Conservation (phyloP, 2,888 invertebrate genomes). For the Oegoconia quadripuncta region DNA sequence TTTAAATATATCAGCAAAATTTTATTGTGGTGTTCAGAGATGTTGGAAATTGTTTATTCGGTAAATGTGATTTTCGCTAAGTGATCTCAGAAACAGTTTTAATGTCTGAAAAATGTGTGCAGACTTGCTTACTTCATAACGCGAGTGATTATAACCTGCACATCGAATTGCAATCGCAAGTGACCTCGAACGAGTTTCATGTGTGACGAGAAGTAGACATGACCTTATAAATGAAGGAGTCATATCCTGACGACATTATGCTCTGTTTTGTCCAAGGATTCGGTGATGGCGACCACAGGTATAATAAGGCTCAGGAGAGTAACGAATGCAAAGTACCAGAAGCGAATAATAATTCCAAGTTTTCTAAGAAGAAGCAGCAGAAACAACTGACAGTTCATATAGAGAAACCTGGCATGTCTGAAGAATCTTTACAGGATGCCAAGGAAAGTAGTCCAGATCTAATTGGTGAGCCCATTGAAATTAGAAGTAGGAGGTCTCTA, state of each 20-base stretch:
- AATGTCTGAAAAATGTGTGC: slow-evolving; percentile 26
- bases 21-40: slow-evolving; percentile 12
- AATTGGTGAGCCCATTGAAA: slow-evolving; percentile 33
- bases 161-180: slow-evolving; percentile 21
- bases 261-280: slow-evolving; percentile 85
- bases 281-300: slow-evolving; percentile 62
- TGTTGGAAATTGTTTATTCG: slow-evolving; percentile 18
- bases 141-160: slow-evolving; percentile 1
- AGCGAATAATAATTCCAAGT: slow-evolving; percentile 27
- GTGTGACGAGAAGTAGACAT: slow-evolving; percentile 33
- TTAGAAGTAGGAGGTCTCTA: slow-evolving; percentile 34
- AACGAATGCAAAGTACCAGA: slow-evolving; percentile 46
- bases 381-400: slow-evolving; percentile 21
- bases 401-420: slow-evolving; percentile 33
- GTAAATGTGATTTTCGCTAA: neutral
- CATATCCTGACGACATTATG: slow-evolving; percentile 80
- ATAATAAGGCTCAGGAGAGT: slow-evolving; percentile 52
- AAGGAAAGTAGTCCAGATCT: slow-evolving; percentile 13
- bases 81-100: slow-evolving; percentile 19
- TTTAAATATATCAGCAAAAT: too few relatives aligned
- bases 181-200: slow-evolving; percentile 31
- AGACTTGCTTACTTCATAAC: slow-evolving; percentile 22
- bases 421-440: slow-evolving; percentile 9
- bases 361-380: slow-evolving; percentile 38
- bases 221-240: slow-evolving; percentile 74